Evolutionary conservation across 2,797 vertebrate genomes (phyloP).

Genomic region (Antennarius maculatus): DNA sequence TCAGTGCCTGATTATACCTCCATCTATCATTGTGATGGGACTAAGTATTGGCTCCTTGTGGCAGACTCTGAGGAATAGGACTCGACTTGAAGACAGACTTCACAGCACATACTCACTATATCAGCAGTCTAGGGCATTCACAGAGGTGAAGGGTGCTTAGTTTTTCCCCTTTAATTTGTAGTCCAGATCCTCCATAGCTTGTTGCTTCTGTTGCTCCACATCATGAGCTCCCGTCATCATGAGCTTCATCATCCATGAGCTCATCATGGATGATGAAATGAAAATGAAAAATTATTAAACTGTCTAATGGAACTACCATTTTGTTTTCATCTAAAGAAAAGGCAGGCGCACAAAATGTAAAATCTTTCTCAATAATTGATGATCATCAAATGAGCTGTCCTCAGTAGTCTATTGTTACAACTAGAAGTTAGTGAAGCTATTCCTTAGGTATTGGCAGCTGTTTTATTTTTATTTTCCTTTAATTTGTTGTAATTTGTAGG

Average conservation of each 20-base stretch:
- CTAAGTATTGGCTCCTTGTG: constrained; percentile 82
- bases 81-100: constrained; percentile 76
- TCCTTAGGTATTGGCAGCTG: constrained; percentile 65
- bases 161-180: constrained; percentile 63
- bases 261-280: too few relatives aligned
- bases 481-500: constrained; percentile 76
- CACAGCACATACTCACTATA: constrained; percentile 78
- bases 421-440: constrained; percentile 66
- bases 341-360: constrained; percentile 25
- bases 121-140: constrained; percentile 76
- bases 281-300: constrained; percentile 14
- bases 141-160: constrained; percentile 57
- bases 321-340: constrained; percentile 26
- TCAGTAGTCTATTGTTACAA: constrained; percentile 58
- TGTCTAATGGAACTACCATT: background rate
- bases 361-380: constrained; percentile 40
- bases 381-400: constrained; percentile 51
- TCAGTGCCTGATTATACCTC: constrained; percentile 82
- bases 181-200: constrained; percentile 31
- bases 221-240: constrained; percentile 29
- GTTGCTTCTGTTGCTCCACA: constrained; percentile 20
- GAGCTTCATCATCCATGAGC: too few relatives aligned
- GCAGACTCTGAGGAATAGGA: constrained; percentile 82
- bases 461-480: constrained; percentile 67
- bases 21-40: constrained; percentile 84